Conservation (phyloP, 2,113 vertebrate genomes). For the Alouatta palliata region DNA sequence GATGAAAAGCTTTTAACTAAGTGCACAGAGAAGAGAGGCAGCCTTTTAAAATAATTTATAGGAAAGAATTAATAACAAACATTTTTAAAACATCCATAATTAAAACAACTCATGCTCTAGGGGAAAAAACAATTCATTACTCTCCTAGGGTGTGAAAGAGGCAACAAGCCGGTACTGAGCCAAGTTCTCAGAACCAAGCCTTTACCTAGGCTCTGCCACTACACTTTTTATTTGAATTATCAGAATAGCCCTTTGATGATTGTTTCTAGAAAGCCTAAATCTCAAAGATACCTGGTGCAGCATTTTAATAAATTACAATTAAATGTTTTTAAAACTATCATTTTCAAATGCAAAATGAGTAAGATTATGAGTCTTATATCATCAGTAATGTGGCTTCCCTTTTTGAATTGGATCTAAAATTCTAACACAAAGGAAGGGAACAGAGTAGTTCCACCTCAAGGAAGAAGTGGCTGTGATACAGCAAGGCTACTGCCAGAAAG, state of each 20-base stretch:
- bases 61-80: constrained; percentile 60
- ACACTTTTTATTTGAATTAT: background rate
- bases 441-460: background rate
- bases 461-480: background rate
- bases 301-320: constrained; percentile 10
- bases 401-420: background rate
- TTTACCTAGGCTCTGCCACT: background rate
- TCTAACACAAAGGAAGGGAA: background rate
- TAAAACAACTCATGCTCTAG: constrained; percentile 32
- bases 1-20: constrained; percentile 57
- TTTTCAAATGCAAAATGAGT: background rate
- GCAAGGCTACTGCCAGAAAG: background rate
- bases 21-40: constrained; percentile 8
- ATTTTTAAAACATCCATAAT: constrained; percentile 52
- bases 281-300: background rate
- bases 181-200: background rate
- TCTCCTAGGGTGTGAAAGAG: background rate
- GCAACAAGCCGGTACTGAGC: background rate
- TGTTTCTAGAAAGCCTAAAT: background rate
- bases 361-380: background rate
- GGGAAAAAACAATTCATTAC: background rate
- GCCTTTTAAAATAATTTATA: constrained; percentile 42
- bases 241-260: background rate
- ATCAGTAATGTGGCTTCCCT: background rate
- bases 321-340: background rate